Evolutionary conservation across 2,888 invertebrate genomes (phyloP).

Genomic region (Candidula unifasciata): DNA sequence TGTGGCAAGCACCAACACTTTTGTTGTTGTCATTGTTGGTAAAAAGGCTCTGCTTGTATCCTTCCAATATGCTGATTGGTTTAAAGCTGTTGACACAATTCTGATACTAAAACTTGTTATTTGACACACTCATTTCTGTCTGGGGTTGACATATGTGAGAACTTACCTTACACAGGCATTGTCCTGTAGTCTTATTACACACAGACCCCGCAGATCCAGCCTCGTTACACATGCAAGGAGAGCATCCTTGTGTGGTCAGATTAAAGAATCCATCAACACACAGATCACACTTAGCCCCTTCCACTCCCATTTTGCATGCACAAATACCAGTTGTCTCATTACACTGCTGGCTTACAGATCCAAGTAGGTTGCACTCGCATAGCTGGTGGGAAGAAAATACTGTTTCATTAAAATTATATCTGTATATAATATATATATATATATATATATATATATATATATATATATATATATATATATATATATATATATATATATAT

Average conservation of each 20-base stretch:
- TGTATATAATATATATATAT: too few relatives aligned
- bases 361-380: conserved; percentile 61
- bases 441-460: too few relatives aligned
- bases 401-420: not conserved
- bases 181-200: conserved; percentile 81
- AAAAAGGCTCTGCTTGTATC: too few relatives aligned
- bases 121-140: too few relatives aligned
- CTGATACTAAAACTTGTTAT: too few relatives aligned
- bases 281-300: conserved; percentile 83
- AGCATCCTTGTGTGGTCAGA: conserved; percentile 86
- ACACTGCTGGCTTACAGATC: conserved; percentile 61
- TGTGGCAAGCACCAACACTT: too few relatives aligned
- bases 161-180: conserved; percentile 82
- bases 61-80: too few relatives aligned
- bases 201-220: conserved; percentile 78
- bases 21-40: too few relatives aligned
- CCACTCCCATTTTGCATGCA: conserved; percentile 62
- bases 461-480: too few relatives aligned
- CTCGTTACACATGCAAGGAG: conserved; percentile 80
- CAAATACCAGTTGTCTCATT: conserved; percentile 63
- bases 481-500: too few relatives aligned
- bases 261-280: conserved; percentile 89
- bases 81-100: too few relatives aligned
- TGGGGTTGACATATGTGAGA: not conserved
- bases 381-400: conserved; percentile 50